These are phyloP conservation scores for Limanda limanda DNA, from an alignment of 2,113 vertebrate genomes.

Conservation along the genomic window DNA sequence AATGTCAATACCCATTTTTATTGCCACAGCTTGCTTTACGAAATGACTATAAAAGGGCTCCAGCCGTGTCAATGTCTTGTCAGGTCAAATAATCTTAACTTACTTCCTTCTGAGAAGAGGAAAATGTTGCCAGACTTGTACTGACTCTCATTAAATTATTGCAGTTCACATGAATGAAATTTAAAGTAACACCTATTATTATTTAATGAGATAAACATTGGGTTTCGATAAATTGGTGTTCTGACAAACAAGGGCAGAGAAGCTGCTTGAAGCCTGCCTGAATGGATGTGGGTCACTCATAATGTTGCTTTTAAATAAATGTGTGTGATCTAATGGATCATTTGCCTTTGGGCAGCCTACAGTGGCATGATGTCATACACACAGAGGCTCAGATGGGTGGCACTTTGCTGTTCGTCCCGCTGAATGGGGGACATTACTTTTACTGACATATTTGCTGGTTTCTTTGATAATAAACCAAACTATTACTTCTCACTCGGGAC, in stretches of 20 bases:
- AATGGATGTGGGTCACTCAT: conserved; percentile 67
- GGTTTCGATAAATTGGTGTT: background rate
- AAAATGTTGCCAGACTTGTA: background rate
- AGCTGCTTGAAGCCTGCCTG: conserved; percentile 5
- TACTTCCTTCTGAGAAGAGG: background rate
- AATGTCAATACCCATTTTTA: background rate
- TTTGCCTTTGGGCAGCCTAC: conserved; percentile 52
- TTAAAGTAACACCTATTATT: background rate
- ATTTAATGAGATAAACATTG: background rate
- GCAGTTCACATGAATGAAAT: background rate
- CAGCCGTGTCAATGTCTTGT: background rate
- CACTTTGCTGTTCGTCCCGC: conserved; percentile 27
- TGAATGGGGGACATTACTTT: conserved; percentile 2
- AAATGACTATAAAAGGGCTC: background rate
- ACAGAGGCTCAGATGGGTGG: conserved; percentile 12
- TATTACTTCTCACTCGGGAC: background rate
- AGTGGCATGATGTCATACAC: conserved; percentile 37
- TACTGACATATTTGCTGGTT: conserved; percentile 1
- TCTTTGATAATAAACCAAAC: conserved; percentile 6
- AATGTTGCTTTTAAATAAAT: conserved; percentile 54
- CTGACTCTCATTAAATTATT: too few species aligned
- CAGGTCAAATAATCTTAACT: background rate
- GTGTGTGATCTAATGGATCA: conserved; percentile 64
- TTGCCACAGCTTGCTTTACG: background rate
- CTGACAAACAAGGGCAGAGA: conserved; percentile 11